phyloP scores from a whole-genome alignment of 2,888 invertebrate genomes.

The Agonopterix heracliana region DNA sequence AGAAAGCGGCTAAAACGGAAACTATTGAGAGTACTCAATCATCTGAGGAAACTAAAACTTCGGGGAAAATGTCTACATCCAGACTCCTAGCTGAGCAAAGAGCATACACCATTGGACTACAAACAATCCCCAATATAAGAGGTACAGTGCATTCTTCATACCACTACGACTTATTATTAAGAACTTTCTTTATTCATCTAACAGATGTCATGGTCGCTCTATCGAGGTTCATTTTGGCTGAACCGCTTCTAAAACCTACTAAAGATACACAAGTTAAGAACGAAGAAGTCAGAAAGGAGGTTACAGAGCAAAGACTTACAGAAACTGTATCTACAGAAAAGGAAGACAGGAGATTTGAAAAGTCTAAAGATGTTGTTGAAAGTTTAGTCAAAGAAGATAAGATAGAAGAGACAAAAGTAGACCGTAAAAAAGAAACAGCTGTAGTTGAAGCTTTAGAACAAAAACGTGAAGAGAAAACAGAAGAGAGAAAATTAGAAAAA shows the following conservation, averaged over 20 bases:
- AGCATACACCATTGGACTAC: slow-evolving; percentile 47
- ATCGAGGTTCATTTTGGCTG: slow-evolving; percentile 50
- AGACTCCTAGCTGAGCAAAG: slow-evolving; percentile 39
- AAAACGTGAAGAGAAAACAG: slow-evolving; percentile 7
- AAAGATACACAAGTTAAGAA: slow-evolving; percentile 9
- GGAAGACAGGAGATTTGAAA: slow-evolving; percentile 9
- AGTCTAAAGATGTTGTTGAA: neutral
- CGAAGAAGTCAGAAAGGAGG: slow-evolving; percentile 1
- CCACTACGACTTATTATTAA: slow-evolving; percentile 51
- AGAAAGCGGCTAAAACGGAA: neutral
- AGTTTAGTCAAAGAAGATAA: slow-evolving; percentile 16
- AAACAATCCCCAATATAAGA: slow-evolving; percentile 58
- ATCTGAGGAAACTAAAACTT: neutral
- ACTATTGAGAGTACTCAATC: neutral
- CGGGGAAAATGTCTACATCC: slow-evolving; percentile 17
- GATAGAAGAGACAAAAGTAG: slow-evolving; percentile 10
- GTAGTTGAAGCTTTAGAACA: slow-evolving; percentile 6
- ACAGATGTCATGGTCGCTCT: slow-evolving; percentile 68
- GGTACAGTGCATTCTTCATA: slow-evolving; percentile 44
- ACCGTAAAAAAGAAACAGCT: slow-evolving; percentile 1
- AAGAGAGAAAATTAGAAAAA: slow-evolving; percentile 11
- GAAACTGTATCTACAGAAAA: slow-evolving; percentile 6
- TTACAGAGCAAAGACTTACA: neutral
- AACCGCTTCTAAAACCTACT: slow-evolving; percentile 29
- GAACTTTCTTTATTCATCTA: slow-evolving; percentile 63